Evolutionary conservation across 1,140 invertebrate species (phyloP).

Genomic region (Carcinoscorpius rotundicauda): DNA sequence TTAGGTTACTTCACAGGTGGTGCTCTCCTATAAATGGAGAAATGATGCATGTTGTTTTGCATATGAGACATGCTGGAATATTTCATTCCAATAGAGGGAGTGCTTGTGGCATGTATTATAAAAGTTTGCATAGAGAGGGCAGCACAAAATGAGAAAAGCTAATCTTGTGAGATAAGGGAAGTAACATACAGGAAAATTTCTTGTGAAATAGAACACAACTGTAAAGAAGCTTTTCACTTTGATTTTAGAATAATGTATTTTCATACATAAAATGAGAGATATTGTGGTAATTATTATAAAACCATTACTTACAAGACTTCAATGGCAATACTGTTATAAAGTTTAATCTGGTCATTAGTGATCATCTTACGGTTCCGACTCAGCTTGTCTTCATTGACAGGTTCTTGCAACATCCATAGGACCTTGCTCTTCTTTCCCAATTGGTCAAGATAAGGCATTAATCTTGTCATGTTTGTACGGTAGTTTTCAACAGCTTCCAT

Average conservation of each 20-base stretch:
- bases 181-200: background rate
- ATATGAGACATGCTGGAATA: too few species aligned
- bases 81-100: background rate
- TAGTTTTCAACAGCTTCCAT: slow-evolving; percentile 59
- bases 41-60: too few species aligned
- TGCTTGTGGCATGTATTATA: background rate
- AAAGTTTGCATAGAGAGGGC: background rate
- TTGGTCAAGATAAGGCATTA: slow-evolving; percentile 51
- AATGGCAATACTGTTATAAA: slow-evolving; percentile 64
- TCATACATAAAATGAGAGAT: background rate
- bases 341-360: slow-evolving; percentile 65
- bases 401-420: slow-evolving; percentile 79
- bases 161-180: background rate
- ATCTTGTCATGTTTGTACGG: slow-evolving; percentile 50
- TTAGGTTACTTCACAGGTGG: too few species aligned
- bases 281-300: background rate
- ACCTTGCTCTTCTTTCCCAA: slow-evolving; percentile 52
- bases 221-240: too few species aligned
- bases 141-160: background rate
- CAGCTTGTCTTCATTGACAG: slow-evolving; percentile 59
- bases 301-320: slow-evolving; percentile 32
- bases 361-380: slow-evolving; percentile 47
- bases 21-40: too few species aligned
- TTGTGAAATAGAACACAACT: background rate
- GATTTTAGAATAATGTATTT: background rate